Base-by-base conservation (phyloP, 2,113 vertebrate genomes). In the Circaetus cinerascens region DNA sequence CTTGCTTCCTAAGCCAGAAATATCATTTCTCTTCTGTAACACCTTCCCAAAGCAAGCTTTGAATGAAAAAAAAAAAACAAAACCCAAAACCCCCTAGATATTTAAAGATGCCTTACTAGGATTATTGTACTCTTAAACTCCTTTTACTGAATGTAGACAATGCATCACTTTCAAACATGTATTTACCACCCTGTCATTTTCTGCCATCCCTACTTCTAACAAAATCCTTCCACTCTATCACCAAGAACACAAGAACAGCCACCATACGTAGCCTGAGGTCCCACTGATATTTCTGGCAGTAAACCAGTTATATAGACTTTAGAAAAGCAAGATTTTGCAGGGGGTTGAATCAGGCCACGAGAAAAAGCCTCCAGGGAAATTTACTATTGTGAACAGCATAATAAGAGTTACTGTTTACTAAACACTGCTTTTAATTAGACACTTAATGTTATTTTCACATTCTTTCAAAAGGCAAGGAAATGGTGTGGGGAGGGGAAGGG, bases 391-490 rank as follows among this genome's bases (percentile, higher is more conserved):
- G 41, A 82, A 95, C 94, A 87, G 27, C 40, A 64, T 11, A 84
- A 11, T 19, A 74, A 55, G 15, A 41, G 12, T 81, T 36, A 50
- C 43, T 89, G 59, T 73, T 67, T 86, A 93, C 56, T 90, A 78
- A 63, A 84, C 34, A 64, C 6, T 64, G 48, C 40, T 89, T 94
- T 83, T 57, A 67, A 80, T 94, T 78, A 93, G 74, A 86, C 17
- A 87, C 55, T 73, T 66, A 32, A 80, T 50, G 71, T 40, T 95
- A 79, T 89, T 93, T 87, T 76, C 48, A 84, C 80, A 56, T 75
- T 86, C 82, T 97, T 87, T 80, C 80, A 88, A 91, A 95, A 96
- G 27, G 43, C 50, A 66, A 79, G 50, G 67, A 78, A 69, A 79
- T 2, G 0, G 45, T 53, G 34, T n/a, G 43, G 21, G 36, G 53